phyloP scores from a whole-genome alignment of 1,140 invertebrate species.

The Drosophila suzukii region DNA sequence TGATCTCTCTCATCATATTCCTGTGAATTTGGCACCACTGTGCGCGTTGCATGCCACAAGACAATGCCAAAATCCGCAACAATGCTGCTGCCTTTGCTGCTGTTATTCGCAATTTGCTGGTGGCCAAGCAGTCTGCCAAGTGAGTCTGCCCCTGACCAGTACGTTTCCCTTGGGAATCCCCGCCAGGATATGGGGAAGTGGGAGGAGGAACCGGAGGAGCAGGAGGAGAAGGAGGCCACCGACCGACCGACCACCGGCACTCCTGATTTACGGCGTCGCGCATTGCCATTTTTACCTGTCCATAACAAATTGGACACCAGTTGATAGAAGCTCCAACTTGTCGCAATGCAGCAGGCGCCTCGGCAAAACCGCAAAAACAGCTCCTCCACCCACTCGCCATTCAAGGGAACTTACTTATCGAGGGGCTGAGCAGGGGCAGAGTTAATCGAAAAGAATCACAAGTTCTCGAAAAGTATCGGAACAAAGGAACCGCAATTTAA shows the following conservation, averaged over 20 bases:
- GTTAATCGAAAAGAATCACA: conserved; percentile 39
- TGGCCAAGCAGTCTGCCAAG: conserved; percentile 25
- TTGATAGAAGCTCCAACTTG: conserved; percentile 74
- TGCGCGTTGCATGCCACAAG: conserved; percentile 31
- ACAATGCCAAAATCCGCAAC: conserved; percentile 48
- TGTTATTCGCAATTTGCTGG: conserved; percentile 4
- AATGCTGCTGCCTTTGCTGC: conserved; percentile 27
- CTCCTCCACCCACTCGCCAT: background rate
- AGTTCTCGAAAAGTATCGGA: conserved; percentile 12
- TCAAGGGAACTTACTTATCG: background rate
- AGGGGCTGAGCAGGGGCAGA: background rate
- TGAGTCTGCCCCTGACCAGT: conserved; percentile 15
- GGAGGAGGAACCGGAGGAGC: background rate
- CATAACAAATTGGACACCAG: conserved; percentile 81
- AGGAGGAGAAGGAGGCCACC: too few species aligned
- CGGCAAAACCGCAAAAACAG: background rate
- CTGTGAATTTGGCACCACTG: conserved; percentile 1
- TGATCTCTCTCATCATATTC: too few species aligned
- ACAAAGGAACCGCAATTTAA: background rate
- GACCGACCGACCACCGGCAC: background rate
- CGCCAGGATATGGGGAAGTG: background rate
- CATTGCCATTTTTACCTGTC: conserved; percentile 77
- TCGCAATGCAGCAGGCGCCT: conserved; percentile 69
- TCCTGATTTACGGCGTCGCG: conserved; percentile 71
- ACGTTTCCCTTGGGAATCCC: conserved; percentile 26